Evolutionary conservation across 1,140 invertebrate genomes (phyloP), one percentile per base, ranked within the genome.

Genomic region (Drosophila novamexicana): DNA sequence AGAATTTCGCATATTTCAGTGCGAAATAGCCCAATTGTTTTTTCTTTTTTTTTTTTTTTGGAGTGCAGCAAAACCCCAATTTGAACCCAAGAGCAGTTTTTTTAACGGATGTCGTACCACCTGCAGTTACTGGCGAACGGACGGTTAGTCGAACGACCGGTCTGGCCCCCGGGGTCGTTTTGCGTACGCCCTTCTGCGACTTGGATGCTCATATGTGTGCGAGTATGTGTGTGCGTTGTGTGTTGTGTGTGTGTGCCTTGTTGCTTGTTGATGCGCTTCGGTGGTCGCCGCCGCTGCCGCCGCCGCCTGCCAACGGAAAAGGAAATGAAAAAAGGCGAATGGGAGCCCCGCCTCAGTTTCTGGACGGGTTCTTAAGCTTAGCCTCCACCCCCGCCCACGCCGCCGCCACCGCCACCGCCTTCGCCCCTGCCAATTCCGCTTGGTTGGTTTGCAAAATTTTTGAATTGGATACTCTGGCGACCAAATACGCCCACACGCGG

Each of bases 401-500:
- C 10, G 5, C 16, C 18, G 5, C 9, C 59, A 18, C 58, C 42
- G 72, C 47, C 68, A 18, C 1, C 18, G 45, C 37, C 10, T 14
- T 49, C 16, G 22, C 22, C 22, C 65, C 47, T 69, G 79, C 72
- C 79, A 81, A 86, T 86, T 86, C 83, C 83, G 83, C 83, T 88
- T 72, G 79, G 83, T 83, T 88, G 83, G 69, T 47, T 80, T 88
- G 83, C 76, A 74, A 88, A 88, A 86, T 86, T 86, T 74, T 88
- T 83, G 83, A 86, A 86, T 86, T 88, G 83, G 83, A 86, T 86
- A 88, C 83, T 86, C 64, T 63, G 83, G 72, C 82, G 68, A 78
- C 77, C 81, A 68, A 68, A 76, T 59, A 75, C 73, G 61, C 76
- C 65, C 67, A 63, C 61, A 34, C 67, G 68, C 62, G 22, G 22